A percentile compares a stretch with the other conserved stretches of the same genome.
Evolutionary conservation across 2,797 vertebrate genomes (phyloP).

Genomic region (Gadopsis marmoratus): DNA sequence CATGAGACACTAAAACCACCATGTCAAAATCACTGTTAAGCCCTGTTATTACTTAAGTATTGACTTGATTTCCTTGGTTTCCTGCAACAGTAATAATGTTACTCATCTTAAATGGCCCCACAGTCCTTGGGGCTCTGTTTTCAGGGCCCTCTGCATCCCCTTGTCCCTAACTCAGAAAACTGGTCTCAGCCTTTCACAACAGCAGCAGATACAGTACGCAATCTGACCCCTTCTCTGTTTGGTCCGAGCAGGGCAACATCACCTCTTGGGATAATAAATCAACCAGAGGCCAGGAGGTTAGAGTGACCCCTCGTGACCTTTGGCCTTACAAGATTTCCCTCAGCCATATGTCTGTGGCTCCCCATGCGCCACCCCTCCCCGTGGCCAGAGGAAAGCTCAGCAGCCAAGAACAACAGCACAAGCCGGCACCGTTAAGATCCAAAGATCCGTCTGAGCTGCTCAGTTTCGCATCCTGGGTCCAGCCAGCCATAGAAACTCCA

Average conservation of each 20-base stretch:
- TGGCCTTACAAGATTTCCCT: slow-evolving; percentile 68
- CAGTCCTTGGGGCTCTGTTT: slow-evolving; percentile 3
- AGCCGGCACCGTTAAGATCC: slow-evolving; percentile 42
- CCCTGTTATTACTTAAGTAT: slow-evolving; percentile 39
- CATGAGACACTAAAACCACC: slow-evolving; percentile 6
- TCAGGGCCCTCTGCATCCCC: slow-evolving; percentile 15
- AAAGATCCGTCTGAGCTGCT: slow-evolving; percentile 56
- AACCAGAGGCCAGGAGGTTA: slow-evolving; percentile 71
- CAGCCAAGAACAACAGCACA: slow-evolving; percentile 63
- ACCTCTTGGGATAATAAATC: slow-evolving; percentile 75
- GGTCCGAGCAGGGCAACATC: slow-evolving; percentile 62
- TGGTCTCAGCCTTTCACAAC: slow-evolving; percentile 43
- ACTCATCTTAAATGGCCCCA: slow-evolving; percentile 12
- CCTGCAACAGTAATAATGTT: slow-evolving; percentile 14
- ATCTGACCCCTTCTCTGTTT: slow-evolving; percentile 66
- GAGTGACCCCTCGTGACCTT: slow-evolving; percentile 73
- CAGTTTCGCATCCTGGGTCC: slow-evolving; percentile 60
- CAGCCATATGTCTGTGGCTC: slow-evolving; percentile 69
- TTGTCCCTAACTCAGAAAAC: slow-evolving; percentile 30
- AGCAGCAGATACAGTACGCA: slow-evolving; percentile 69
- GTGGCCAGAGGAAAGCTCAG: slow-evolving; percentile 43
- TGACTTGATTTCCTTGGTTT: slow-evolving; percentile 38
- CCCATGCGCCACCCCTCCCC: slow-evolving; percentile 13
- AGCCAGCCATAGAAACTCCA: slow-evolving; percentile 47
- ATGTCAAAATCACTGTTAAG: slow-evolving; percentile 37